phyloP scores from a whole-genome alignment of 2,113 vertebrate genomes.

The Megaceryle maxima region DNA sequence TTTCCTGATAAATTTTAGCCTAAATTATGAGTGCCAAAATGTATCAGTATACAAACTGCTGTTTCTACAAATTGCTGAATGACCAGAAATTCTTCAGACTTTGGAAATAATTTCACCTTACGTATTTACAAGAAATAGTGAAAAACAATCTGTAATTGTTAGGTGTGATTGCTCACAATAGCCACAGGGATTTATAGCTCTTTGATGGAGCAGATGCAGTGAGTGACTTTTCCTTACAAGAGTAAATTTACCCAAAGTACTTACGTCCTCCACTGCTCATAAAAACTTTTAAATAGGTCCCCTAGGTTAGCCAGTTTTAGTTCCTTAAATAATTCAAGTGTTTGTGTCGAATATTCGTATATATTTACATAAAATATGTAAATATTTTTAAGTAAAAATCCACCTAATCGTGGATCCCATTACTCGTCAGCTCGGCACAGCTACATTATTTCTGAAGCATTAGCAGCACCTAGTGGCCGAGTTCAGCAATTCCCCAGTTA shows the following conservation, averaged over 20 bases:
- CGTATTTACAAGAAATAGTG: background rate
- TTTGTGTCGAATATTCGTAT: background rate
- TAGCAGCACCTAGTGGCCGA: conserved; percentile 51
- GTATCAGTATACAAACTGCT: background rate
- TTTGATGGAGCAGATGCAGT: background rate
- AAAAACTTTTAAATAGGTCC: background rate
- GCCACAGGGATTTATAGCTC: background rate
- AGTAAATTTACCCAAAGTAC: background rate
- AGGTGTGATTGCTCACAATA: background rate
- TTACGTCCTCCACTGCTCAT: background rate
- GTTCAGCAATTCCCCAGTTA: background rate
- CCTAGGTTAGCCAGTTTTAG: background rate
- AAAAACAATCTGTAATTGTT: background rate
- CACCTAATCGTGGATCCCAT: background rate
- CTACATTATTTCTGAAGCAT: background rate
- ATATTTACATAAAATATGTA: background rate
- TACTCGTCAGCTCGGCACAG: background rate
- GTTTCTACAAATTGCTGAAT: background rate
- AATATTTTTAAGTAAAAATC: too few relatives aligned
- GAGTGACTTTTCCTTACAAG: background rate
- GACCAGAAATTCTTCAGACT: background rate
- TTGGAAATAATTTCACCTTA: background rate
- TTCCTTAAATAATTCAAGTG: background rate
- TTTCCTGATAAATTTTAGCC: background rate
- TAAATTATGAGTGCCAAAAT: background rate